These are phyloP conservation scores for Phyllotreta cruciferae DNA, from an alignment of 2,888 invertebrate species.

Conservation along the genomic window DNA sequence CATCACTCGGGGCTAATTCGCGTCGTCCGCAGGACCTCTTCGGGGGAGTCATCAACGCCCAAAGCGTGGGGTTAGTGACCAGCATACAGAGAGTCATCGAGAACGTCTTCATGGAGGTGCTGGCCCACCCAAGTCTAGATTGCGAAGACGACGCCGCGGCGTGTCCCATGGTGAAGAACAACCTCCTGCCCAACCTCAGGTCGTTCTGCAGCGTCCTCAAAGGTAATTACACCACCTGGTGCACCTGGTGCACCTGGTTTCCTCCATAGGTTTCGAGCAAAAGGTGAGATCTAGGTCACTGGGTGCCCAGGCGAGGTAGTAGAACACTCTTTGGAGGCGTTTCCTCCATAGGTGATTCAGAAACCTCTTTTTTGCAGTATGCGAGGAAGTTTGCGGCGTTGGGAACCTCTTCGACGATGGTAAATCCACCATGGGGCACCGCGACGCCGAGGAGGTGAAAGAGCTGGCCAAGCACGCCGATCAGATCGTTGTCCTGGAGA, in stretches of 20 bases:
- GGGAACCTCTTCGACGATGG: constrained; percentile 81
- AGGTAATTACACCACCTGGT: constrained; percentile 60
- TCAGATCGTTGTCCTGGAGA: constrained; percentile 72
- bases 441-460: constrained; percentile 73
- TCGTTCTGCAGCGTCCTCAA: constrained; percentile 91
- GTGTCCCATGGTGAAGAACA: constrained; percentile 83
- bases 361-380: constrained; percentile 63
- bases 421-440: constrained; percentile 63
- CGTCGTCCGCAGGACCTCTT: constrained; percentile 64
- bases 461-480: constrained; percentile 73
- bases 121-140: constrained; percentile 81
- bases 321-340: no score
- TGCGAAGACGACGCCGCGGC: constrained; percentile 81
- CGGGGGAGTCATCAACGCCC: constrained; percentile 82
- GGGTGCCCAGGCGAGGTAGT: no score
- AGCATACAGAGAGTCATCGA: constrained; percentile 89
- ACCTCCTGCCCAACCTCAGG: constrained; percentile 79
- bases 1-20: no score
- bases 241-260: background rate
- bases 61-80: constrained; percentile 81
- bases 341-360: no score
- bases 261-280: no score
- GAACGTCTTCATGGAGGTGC: constrained; percentile 88
- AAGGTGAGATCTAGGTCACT: no score
- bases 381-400: constrained; percentile 84